Conservation (phyloP, 2,888 invertebrate species). For the Synanthedon andrenaeformis region DNA sequence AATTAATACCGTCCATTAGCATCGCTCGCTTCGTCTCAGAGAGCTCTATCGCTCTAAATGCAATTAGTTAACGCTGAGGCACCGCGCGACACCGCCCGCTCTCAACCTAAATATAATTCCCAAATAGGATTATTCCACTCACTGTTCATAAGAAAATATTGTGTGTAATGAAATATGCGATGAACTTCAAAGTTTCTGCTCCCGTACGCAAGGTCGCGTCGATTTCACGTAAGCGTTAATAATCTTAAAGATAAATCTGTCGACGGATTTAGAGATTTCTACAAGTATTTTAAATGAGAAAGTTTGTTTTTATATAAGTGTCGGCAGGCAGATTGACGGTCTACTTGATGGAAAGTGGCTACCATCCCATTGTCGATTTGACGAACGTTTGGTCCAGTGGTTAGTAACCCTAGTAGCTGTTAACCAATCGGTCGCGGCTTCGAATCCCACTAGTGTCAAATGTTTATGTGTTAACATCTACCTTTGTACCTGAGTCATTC, state of each 20-base stretch:
- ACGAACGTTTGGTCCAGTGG: too few species aligned
- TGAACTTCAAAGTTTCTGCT: constrained; percentile 12
- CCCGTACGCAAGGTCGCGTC: too few species aligned
- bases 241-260: too few species aligned
- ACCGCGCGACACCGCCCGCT: constrained; percentile 38
- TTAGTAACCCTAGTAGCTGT: too few species aligned
- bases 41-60: constrained; percentile 4
- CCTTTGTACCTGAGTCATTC: too few species aligned
- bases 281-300: too few species aligned
- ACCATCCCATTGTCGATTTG: too few species aligned
- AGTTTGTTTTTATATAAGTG: not conserved
- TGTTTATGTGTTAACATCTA: too few species aligned
- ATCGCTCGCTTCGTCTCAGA: constrained; percentile 35
- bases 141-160: constrained; percentile 56
- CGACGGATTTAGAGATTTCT: too few species aligned
- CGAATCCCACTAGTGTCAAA: too few species aligned
- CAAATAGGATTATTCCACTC: constrained; percentile 50
- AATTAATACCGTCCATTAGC: constrained; percentile 68
- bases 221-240: too few species aligned
- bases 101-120: constrained; percentile 60
- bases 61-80: constrained; percentile 20
- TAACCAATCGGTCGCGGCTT: too few species aligned
- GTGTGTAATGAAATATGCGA: constrained; percentile 25
- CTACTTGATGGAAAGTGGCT: not conserved
- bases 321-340: not conserved